Percentiles rank a stretch among this genome's conserved stretches.
These are phyloP conservation scores for Triplophysa tibetana DNA, from an alignment of 2,113 vertebrate species.

Conservation along the genomic window DNA sequence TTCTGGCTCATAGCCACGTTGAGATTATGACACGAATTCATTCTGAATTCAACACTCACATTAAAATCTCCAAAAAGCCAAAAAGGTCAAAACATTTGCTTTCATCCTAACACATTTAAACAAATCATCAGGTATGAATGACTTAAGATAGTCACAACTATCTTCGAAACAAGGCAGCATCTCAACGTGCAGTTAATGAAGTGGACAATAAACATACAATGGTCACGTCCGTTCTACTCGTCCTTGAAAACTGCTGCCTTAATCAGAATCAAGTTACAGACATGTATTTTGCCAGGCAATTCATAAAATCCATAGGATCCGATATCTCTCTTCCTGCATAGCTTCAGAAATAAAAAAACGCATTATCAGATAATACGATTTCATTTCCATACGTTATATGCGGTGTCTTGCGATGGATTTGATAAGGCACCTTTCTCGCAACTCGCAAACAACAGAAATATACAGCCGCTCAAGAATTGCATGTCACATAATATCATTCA, in stretches of 20 bases:
- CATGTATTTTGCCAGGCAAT: background rate
- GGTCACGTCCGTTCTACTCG: background rate
- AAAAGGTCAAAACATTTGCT: background rate
- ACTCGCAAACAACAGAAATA: too few species aligned
- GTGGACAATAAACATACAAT: background rate
- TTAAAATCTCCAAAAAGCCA: background rate
- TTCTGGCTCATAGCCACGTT: background rate
- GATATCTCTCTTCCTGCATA: constrained; percentile 3
- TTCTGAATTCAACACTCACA: background rate
- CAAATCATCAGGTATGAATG: background rate
- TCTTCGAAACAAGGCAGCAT: too few species aligned
- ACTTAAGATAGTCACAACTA: background rate
- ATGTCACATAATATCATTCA: background rate
- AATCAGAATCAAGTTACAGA: constrained; percentile 30
- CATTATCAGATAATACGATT: background rate
- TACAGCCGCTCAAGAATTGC: background rate
- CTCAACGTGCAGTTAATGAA: background rate
- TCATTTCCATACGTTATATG: background rate
- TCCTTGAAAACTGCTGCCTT: background rate
- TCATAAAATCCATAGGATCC: constrained; percentile 27
- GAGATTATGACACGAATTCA: background rate
- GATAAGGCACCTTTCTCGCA: background rate
- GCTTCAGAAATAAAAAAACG: background rate
- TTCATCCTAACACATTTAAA: background rate
- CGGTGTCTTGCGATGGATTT: background rate